These are phyloP conservation scores for Catharus fuscescens DNA, from an alignment of 2,113 vertebrate genomes.

Conservation along the genomic window DNA sequence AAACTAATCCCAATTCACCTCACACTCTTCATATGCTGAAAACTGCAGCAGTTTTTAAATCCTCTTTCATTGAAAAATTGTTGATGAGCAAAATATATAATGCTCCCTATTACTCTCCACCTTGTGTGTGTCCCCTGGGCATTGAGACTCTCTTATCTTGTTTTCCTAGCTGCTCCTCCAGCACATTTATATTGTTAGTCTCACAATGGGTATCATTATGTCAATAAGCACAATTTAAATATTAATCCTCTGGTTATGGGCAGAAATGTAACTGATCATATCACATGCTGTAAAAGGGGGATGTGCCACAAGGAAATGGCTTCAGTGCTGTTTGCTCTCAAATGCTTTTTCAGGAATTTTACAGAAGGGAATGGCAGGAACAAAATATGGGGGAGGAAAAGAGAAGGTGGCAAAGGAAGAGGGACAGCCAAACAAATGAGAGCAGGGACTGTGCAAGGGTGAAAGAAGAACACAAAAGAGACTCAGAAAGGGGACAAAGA, in stretches of 20 bases:
- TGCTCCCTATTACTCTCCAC: slow-evolving; percentile 4
- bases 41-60: slow-evolving; percentile 22
- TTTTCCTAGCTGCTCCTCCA: slow-evolving; percentile 45
- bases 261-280: slow-evolving; percentile 19
- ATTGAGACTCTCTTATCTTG: slow-evolving; percentile 41
- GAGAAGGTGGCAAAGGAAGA: neutral
- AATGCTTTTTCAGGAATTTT: neutral
- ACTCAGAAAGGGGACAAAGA: rapidly evolving
- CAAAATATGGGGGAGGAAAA: neutral
- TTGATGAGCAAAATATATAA: slow-evolving; percentile 47
- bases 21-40: neutral
- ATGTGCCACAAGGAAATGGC: neutral
- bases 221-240: slow-evolving; percentile 52
- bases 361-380: neutral
- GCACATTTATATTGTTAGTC: slow-evolving; percentile 25
- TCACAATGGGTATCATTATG: slow-evolving; percentile 41
- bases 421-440: neutral
- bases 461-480: neutral
- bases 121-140: neutral
- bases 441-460: neutral
- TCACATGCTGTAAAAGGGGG: neutral
- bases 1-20: neutral
- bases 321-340: neutral
- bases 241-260: slow-evolving; percentile 14
- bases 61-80: slow-evolving; percentile 40